These are phyloP conservation scores for Scaptomyza polygonia DNA, from an alignment of 2,888 invertebrate genomes.

Conservation along the genomic window DNA sequence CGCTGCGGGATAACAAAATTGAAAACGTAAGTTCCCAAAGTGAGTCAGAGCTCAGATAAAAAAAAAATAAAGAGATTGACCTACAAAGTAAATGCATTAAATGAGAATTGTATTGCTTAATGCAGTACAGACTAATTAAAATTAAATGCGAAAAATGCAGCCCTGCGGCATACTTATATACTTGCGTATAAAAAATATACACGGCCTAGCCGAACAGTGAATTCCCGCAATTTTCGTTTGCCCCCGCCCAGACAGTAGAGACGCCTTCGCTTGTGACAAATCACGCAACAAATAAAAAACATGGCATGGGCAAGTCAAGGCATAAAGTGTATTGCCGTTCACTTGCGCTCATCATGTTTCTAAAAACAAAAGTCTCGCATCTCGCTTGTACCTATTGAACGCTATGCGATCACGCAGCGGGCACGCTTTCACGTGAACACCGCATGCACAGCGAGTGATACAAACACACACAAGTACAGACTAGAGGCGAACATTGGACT, in stretches of 20 bases:
- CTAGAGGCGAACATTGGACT: conserved; percentile 70
- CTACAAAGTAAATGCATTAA: conserved; percentile 46
- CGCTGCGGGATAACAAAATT: conserved; percentile 85
- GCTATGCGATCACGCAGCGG: conserved; percentile 84
- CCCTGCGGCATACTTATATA: conserved; percentile 17
- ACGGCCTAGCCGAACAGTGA: conserved; percentile 20
- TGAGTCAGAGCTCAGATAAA: conserved; percentile 42
- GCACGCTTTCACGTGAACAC: conserved; percentile 92
- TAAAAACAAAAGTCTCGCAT: conserved; percentile 83
- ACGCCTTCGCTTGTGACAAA: conserved; percentile 63
- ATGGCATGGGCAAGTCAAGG: conserved; percentile 59
- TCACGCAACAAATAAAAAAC: conserved; percentile 59
- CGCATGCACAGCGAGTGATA: conserved; percentile 83
- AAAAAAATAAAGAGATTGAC: conserved; percentile 43
- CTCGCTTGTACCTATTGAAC: conserved; percentile 73
- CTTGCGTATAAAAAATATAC: not conserved
- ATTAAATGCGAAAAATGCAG: conserved; percentile 60
- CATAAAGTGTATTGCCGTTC: conserved; percentile 60
- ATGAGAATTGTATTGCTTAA: conserved; percentile 27
- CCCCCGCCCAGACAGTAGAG: conserved; percentile 41
- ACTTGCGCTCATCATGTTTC: conserved; percentile 75
- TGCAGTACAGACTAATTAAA: conserved; percentile 65
- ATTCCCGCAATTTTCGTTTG: conserved; percentile 57
- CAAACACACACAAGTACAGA: conserved; percentile 12
- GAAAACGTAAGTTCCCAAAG: conserved; percentile 82